These are phyloP conservation scores for Campopleginae sp. DNA, from an alignment of 2,888 invertebrate species.

Conservation along the genomic window DNA sequence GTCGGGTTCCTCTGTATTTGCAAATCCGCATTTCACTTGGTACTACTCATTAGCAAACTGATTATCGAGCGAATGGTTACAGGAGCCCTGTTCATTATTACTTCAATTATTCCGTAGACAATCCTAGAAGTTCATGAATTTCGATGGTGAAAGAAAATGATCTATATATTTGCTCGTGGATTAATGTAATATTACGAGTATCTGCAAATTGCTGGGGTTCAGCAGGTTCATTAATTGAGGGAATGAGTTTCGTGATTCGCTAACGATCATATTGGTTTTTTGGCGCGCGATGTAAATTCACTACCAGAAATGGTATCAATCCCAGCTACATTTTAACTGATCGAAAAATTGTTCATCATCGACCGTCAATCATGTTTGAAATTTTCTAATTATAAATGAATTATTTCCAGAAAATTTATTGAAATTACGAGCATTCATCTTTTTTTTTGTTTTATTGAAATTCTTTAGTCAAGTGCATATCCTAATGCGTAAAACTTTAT, in stretches of 20 bases:
- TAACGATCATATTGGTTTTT: background rate
- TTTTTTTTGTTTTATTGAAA: background rate
- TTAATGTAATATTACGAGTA: background rate
- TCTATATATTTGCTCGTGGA: background rate
- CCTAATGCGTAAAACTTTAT: background rate
- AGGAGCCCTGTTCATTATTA: constrained; percentile 30
- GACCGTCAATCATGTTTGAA: too few species aligned
- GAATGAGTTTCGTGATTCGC: background rate
- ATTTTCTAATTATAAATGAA: background rate
- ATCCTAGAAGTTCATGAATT: background rate
- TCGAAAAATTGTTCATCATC: background rate
- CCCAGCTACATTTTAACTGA: too few species aligned
- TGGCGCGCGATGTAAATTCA: background rate
- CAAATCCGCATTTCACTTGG: constrained; percentile 2
- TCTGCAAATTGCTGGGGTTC: background rate
- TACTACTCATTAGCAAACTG: constrained; percentile 46
- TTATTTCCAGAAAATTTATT: background rate
- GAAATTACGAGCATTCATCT: background rate
- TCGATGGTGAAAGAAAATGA: background rate
- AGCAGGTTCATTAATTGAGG: background rate
- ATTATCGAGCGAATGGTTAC: constrained; percentile 14
- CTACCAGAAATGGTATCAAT: background rate
- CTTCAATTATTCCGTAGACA: constrained; percentile 28
- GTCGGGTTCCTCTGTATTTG: constrained; percentile 2
- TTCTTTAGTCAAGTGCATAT: background rate